A percentile compares a stretch with the other conserved stretches of the same genome.
Evolutionary conservation across 2,797 vertebrate species (phyloP).

Genomic region (Moxostoma hubbsi): DNA sequence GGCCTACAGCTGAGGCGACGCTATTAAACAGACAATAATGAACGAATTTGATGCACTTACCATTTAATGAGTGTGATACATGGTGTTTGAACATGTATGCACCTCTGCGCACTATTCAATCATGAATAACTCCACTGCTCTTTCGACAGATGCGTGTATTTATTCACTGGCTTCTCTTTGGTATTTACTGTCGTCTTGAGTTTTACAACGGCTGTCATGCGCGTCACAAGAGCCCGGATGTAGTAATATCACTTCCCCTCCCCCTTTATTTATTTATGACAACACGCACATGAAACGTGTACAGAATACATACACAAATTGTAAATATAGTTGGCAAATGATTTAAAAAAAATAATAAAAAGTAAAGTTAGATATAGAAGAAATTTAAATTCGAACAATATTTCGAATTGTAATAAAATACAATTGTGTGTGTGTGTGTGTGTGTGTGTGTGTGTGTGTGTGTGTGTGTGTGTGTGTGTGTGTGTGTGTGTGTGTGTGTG

Average conservation of each 20-base stretch:
- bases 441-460: too few species aligned
- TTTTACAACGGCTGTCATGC: constrained; percentile 56
- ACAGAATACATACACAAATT: too few species aligned
- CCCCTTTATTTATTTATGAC: neutral
- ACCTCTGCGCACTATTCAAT: neutral
- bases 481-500: too few species aligned
- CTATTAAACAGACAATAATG: neutral
- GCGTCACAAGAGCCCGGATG: constrained; percentile 56
- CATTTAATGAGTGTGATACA: neutral
- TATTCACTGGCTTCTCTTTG: constrained; percentile 39
- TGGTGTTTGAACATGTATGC: neutral
- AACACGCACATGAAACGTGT: too few species aligned
- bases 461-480: too few species aligned
- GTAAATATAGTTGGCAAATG: too few species aligned
- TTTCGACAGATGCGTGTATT: constrained; percentile 5
- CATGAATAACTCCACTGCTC: neutral
- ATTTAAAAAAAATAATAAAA: too few species aligned
- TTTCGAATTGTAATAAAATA: too few species aligned
- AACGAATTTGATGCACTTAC: constrained; percentile 9
- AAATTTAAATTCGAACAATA: too few species aligned
- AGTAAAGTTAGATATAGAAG: too few species aligned
- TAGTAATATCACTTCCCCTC: neutral
- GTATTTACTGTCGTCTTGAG: constrained; percentile 61
- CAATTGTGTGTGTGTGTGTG: too few species aligned
- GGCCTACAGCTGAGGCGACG: constrained; percentile 25